Conservation (phyloP, 2,797 vertebrate species). For the Pitangus sulphuratus region DNA sequence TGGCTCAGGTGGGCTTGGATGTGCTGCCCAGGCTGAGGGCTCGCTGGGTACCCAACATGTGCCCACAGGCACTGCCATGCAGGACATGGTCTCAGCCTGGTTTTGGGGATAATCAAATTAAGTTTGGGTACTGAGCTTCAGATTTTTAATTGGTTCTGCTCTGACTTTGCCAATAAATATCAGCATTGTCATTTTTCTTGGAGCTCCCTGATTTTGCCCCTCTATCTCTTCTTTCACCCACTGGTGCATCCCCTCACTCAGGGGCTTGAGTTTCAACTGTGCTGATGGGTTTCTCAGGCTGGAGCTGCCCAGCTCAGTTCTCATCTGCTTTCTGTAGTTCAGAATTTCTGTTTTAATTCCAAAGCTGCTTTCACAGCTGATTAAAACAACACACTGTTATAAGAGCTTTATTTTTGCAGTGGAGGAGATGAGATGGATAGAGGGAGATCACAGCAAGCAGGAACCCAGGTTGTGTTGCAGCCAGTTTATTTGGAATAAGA, state of each 20-base stretch:
- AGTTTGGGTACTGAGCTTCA: background rate
- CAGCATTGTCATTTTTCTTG: background rate
- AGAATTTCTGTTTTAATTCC: background rate
- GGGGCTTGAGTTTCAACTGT: background rate
- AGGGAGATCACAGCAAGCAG: background rate
- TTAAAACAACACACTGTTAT: background rate
- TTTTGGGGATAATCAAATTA: background rate
- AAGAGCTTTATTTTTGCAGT: background rate
- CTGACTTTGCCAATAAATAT: background rate
- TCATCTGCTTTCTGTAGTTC: background rate
- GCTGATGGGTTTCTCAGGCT: background rate
- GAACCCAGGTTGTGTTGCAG: background rate
- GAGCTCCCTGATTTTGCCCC: background rate
- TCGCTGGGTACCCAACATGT: rapidly evolving
- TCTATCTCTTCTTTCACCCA: background rate
- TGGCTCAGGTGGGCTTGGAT: background rate
- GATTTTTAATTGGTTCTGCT: background rate
- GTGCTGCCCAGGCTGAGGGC: background rate
- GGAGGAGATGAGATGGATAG: background rate
- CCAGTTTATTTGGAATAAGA: background rate
- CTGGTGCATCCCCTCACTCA: background rate
- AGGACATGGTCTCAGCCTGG: background rate
- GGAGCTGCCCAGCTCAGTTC: background rate
- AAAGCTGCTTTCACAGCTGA: background rate
- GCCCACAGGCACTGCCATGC: background rate